phyloP scores from a whole-genome alignment of 1,140 invertebrate species.

The Globodera rostochiensis region DNA sequence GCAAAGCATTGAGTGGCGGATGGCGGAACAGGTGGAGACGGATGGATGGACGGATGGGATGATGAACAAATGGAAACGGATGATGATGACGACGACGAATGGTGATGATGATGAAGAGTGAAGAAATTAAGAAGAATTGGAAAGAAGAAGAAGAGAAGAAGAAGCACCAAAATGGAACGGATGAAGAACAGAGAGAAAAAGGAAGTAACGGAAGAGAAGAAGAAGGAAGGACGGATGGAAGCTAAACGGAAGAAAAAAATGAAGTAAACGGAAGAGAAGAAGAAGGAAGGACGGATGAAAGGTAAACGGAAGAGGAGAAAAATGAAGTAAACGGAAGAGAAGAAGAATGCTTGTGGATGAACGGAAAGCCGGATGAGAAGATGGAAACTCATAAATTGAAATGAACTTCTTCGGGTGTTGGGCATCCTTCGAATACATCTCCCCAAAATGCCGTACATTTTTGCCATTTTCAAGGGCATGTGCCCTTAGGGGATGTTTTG shows the following conservation, averaged over 20 bases:
- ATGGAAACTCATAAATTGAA: no score
- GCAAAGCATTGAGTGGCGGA: background rate
- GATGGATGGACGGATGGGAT: background rate
- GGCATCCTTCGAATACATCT: no score
- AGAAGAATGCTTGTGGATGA: background rate
- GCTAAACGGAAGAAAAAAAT: background rate
- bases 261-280: background rate
- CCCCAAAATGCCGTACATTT: no score
- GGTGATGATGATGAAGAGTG: constrained; percentile 2
- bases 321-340: background rate
- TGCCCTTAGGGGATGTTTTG: background rate
- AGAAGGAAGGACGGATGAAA: background rate
- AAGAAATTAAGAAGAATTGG: no score
- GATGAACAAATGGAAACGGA: constrained; percentile 1
- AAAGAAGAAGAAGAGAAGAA: no score
- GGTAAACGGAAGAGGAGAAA: background rate
- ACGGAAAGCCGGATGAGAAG: no score
- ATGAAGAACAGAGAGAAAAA: background rate
- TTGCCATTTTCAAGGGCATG: background rate
- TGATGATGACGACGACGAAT: background rate
- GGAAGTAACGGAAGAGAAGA: background rate
- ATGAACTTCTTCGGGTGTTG: no score
- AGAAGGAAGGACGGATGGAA: background rate
- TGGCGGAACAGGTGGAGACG: background rate
- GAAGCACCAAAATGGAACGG: background rate